Base-by-base conservation (phyloP, 2,113 vertebrate species). In the Meles meles region DNA sequence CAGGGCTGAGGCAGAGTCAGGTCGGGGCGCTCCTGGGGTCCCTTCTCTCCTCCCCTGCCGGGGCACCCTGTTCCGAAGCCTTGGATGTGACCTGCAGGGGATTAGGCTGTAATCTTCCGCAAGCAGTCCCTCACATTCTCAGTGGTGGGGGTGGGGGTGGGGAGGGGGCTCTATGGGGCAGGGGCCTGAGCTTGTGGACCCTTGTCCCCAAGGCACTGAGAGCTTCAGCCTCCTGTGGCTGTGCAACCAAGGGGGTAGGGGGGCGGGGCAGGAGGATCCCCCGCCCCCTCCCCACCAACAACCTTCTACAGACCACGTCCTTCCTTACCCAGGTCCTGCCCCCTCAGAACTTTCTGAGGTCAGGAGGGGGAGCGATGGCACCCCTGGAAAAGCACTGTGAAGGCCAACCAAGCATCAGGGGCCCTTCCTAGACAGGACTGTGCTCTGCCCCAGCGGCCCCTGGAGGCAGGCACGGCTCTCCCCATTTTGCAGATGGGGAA, bases 41-140 rank as follows among this genome's bases (percentile, higher is more conserved):
- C 29, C 63, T 47, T 13, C 37, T 37, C 55, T 49, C 65, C 82
- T 61, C 23, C 55, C n/a, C 52, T 37, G 69, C 55, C 57, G 0
- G 0, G n/a, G 31, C 7, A 15, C 49, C 17, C 31, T 11, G 14
- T 27, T 59, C 74, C 9, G 34, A 5, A 59, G 86, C 55, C 89
- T 93, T 47, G 17, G 84, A 44, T 52, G 80, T 52, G 71, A 65
- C 84, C 77, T 7, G 88, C 18, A 12, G 92, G 25, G 47, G 97
- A 97, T 98, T 96, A 98, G 57, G 74, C 25, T 0, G 0, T 96
- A 96, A 97, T 96, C 97, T 83, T 69, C 82, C 84, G 23, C 27
- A 91, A 93, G 74, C 95, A 81, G 80, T 80, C 47, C 25, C 2
- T 2, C 5, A 0, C 0, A 23, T n/a, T 47, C 55, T 37, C 25